Evolutionary conservation across 2,113 vertebrate species (phyloP).

Genomic region (Gnathonemus longibarbis): DNA sequence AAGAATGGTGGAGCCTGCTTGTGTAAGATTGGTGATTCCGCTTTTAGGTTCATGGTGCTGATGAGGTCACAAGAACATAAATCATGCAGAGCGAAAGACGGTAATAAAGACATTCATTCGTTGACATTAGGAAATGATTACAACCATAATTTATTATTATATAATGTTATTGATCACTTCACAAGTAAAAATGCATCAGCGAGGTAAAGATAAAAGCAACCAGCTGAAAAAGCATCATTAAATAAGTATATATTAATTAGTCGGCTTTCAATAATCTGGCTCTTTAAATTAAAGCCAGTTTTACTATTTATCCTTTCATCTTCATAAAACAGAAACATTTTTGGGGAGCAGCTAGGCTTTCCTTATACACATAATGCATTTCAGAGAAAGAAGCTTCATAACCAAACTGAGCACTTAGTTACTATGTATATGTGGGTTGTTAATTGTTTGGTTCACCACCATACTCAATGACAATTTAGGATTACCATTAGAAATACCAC

Average conservation of each 20-base stretch:
- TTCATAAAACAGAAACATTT: slow-evolving; percentile 62
- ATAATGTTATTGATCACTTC: slow-evolving; percentile 45
- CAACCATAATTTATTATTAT: slow-evolving; percentile 27
- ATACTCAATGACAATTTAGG: not conserved
- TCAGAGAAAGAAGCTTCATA: slow-evolving; percentile 55
- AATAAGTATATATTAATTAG: slow-evolving; percentile 1
- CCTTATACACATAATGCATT: slow-evolving; percentile 41
- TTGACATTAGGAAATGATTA: not conserved
- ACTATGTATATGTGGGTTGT: not conserved
- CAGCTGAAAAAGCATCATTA: slow-evolving; percentile 11
- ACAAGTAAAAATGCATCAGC: slow-evolving; percentile 49
- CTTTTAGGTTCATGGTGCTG: not conserved
- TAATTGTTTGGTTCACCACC: not conserved
- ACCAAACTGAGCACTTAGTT: slow-evolving; percentile 54
- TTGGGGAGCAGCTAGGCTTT: not conserved
- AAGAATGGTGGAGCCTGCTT: not conserved
- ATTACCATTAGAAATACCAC: slow-evolving; percentile 27
- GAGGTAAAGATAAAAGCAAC: slow-evolving; percentile 35
- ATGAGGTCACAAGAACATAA: not conserved
- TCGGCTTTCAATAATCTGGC: slow-evolving; percentile 43
- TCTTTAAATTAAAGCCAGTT: slow-evolving; percentile 50
- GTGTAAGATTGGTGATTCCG: not conserved
- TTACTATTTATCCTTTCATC: slow-evolving; percentile 46
- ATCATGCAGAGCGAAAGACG: not conserved
- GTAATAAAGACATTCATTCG: not conserved